These are phyloP conservation scores for Calcarius ornatus DNA, from an alignment of 2,113 vertebrate species.

Conservation along the genomic window DNA sequence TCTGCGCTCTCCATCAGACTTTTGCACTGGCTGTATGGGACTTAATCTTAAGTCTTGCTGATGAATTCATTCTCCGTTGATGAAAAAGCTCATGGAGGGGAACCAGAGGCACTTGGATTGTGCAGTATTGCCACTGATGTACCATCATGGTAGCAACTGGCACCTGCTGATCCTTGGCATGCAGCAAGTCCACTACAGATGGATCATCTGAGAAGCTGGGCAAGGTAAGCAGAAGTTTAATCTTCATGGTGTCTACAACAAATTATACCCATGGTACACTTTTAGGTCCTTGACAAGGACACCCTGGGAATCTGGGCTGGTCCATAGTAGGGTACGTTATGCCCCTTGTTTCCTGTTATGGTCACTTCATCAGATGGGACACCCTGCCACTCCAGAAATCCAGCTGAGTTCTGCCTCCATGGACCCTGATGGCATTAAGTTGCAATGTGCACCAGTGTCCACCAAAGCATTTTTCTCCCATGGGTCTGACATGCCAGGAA, in stretches of 20 bases:
- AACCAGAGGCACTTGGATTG: not conserved
- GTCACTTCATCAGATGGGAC: not conserved
- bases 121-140: not conserved
- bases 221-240: not conserved
- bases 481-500: not conserved
- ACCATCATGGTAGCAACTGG: not conserved
- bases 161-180: not conserved
- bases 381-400: not conserved
- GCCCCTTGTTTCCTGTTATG: not conserved
- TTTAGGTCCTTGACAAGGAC: not conserved
- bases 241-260: not conserved
- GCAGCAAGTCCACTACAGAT: not conserved
- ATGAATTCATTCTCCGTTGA: not conserved
- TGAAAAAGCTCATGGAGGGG: not conserved
- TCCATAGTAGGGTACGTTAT: not conserved
- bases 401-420: not conserved
- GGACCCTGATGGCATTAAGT: not conserved
- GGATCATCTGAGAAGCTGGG: not conserved
- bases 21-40: not conserved
- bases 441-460: not conserved
- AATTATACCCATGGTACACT: fast-evolving
- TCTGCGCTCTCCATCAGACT: not conserved
- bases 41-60: not conserved
- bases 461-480: not conserved
- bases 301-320: not conserved